Conservation (phyloP, 2,888 invertebrate genomes). For the Ptychoptera contaminata region DNA sequence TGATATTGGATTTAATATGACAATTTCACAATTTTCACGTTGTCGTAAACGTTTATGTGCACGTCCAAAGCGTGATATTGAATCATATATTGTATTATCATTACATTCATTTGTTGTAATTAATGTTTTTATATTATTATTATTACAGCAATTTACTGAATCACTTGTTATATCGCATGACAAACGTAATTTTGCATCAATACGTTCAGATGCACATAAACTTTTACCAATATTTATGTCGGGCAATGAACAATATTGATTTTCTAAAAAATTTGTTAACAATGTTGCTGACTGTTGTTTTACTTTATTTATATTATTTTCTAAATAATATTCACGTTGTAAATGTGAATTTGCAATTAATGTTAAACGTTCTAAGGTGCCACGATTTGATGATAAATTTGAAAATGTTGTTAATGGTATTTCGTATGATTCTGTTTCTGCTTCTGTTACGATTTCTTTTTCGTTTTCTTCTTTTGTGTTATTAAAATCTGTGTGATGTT, state of each 20-base stretch:
- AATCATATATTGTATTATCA: conserved; percentile 18
- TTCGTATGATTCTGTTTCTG: conserved; percentile 13
- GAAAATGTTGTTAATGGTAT: conserved; percentile 19
- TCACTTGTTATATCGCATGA: conserved; percentile 14
- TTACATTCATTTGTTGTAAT: conserved; percentile 1
- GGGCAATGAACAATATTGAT: conserved; percentile 55
- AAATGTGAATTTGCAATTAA: conserved; percentile 13
- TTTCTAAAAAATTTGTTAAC: conserved; percentile 33
- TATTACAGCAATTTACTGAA: too few relatives aligned
- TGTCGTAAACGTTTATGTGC: conserved; percentile 26
- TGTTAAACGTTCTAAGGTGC: conserved; percentile 15
- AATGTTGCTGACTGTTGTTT: not conserved
- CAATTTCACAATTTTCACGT: conserved; percentile 14
- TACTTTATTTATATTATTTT: not conserved
- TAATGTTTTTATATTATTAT: too few relatives aligned
- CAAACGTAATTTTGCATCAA: conserved; percentile 48
- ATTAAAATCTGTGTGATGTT: too few relatives aligned
- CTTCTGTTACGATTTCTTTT: too few relatives aligned
- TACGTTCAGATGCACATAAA: conserved; percentile 51
- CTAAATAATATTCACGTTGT: conserved; percentile 10
- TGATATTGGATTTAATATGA: conserved; percentile 6
- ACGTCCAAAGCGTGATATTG: conserved; percentile 25
- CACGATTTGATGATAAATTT: conserved; percentile 15
- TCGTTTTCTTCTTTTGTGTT: too few relatives aligned
- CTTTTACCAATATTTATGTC: conserved; percentile 54